phyloP scores from a whole-genome alignment of 2,797 vertebrate genomes.

The Galagoides demidoff region DNA sequence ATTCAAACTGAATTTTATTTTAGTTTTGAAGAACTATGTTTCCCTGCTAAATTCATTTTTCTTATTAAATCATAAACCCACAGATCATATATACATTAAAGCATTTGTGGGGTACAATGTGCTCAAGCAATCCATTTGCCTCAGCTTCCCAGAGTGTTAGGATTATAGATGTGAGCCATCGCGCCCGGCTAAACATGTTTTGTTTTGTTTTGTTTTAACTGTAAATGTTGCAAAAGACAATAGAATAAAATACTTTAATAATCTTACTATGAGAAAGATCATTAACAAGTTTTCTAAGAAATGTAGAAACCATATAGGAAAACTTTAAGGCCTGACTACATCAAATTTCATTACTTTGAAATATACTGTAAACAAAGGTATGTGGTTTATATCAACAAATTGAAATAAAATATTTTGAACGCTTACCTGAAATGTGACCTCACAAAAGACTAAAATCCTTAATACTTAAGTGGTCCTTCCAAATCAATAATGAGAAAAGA shows the following conservation, averaged over 20 bases:
- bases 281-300: slow-evolving; percentile 24
- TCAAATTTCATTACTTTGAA: background rate
- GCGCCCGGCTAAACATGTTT: background rate
- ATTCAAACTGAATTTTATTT: too few species aligned
- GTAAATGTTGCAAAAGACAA: background rate
- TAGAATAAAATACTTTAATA: background rate
- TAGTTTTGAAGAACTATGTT: too few species aligned
- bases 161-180: too few species aligned
- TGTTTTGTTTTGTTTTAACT: slow-evolving; percentile 3
- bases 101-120: too few species aligned
- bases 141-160: too few species aligned
- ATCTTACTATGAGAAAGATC: background rate
- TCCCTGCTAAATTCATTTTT: too few species aligned
- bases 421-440: background rate
- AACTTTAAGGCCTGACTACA: background rate
- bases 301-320: background rate
- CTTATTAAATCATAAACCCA: too few species aligned
- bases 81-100: too few species aligned
- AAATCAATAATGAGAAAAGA: slow-evolving; percentile 26
- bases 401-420: slow-evolving; percentile 5
- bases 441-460: background rate
- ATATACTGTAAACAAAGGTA: background rate
- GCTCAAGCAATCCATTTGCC: too few species aligned
- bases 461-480: background rate
- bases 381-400: background rate